A percentile compares a stretch with the other conserved stretches of the same genome.
phyloP scores from a whole-genome alignment of 2,113 vertebrate species.

The Manacus vitellinus region DNA sequence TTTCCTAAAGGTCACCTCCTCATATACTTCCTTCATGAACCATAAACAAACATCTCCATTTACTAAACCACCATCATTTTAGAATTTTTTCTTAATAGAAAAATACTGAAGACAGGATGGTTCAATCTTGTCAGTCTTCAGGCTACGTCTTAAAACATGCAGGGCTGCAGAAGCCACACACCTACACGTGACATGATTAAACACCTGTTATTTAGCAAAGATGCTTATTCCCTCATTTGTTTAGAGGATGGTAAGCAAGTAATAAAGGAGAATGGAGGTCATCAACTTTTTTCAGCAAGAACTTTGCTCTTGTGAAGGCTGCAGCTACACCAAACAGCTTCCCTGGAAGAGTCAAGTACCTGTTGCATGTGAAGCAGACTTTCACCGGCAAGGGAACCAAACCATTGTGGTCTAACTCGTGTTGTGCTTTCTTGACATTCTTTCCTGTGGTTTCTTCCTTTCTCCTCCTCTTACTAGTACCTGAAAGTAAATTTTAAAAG shows the following conservation, averaged over 20 bases:
- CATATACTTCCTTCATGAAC: not conserved
- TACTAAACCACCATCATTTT: not conserved
- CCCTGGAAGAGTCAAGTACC: constrained; percentile 74
- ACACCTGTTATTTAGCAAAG: not conserved
- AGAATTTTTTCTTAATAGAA: not conserved
- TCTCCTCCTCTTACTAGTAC: constrained; percentile 94
- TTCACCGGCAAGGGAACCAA: constrained; percentile 94
- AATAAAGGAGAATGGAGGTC: not conserved
- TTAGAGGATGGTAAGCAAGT: not conserved
- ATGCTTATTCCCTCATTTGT: not conserved
- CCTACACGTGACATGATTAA: not conserved
- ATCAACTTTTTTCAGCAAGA: not conserved
- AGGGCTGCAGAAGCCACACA: not conserved
- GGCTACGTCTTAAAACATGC: not conserved
- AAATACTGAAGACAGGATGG: not conserved
- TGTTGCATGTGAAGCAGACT: constrained; percentile 96
- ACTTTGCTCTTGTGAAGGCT: not conserved
- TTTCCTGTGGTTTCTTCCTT: constrained; percentile 95
- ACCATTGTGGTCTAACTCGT: constrained; percentile 94
- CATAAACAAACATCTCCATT: not conserved
- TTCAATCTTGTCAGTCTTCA: not conserved
- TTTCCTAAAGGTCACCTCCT: constrained; percentile 45
- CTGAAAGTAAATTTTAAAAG: constrained; percentile 71
- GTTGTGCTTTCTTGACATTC: constrained; percentile 92
- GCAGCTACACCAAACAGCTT: not conserved